Evolutionary conservation across 2,113 vertebrate genomes (phyloP), one percentile per base, ranked within the genome.

Genomic region (Seriola quinqueradiata): DNA sequence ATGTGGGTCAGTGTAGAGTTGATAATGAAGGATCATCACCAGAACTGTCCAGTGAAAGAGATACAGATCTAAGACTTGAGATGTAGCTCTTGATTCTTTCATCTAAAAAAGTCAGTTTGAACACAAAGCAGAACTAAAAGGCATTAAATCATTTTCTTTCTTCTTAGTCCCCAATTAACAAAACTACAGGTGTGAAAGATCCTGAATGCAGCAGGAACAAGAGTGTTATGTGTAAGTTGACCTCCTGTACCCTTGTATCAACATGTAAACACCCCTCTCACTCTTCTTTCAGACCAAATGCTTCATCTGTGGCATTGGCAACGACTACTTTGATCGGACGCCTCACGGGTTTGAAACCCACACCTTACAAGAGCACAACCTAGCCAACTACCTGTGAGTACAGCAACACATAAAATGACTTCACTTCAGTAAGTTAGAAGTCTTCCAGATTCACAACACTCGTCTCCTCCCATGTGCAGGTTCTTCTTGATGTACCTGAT

Each of bases 401-500:
- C 77, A 58, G 46, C 74, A 5, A 4, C 19, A 9, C 8, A 16
- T 14, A n/a, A 52, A 5, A 77, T 5, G 21, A 40, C 8, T 28
- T 7, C 68, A 3, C 42, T n/a, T 8, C 42, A 2, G 8, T 1
- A 17, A 21, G 42, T 32, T 1, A 42, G 12, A 63, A 10, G 32
- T 2, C 3, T 3, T 23, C 60, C 25, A 23, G 36, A 40, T 67
- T 48, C 4, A 25, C 40, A 40, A 40, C n/a, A n/a, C 11, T 21
- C 3, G 4, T 59, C 11, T 52, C 2, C 17, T 48, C 13, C 46
- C 66, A 25, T 63, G 17, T 50, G 59, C 95, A 99, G 98, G 92
- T 99, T 99, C 95, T 99, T 99, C 93, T 91, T 99, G 86, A 99
- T 99, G 98, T 99, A 99, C 93, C 95, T 99, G 77, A 99, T 99